These are phyloP conservation scores for Alsophila aescularia DNA, from an alignment of 2,888 invertebrate species.

Conservation along the genomic window DNA sequence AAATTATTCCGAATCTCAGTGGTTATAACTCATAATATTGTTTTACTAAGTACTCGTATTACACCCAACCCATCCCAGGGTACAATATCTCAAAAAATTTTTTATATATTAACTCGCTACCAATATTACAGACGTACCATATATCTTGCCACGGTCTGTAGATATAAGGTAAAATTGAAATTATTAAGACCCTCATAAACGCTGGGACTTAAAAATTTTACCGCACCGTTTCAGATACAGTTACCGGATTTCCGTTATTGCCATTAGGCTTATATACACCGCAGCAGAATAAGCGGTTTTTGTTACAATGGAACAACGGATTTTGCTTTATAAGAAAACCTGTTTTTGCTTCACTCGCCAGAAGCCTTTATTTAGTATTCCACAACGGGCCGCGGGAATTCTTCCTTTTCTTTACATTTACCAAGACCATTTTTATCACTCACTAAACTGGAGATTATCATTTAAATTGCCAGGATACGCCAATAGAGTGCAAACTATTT, in stretches of 20 bases:
- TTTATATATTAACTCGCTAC: background rate
- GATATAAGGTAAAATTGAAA: conserved; percentile 36
- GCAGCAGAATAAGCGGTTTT: conserved; percentile 22
- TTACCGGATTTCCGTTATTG: conserved; percentile 33
- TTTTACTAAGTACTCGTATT: too few relatives aligned
- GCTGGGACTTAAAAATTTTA: conserved; percentile 28
- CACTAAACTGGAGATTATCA: conserved; percentile 43
- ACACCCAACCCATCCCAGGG: too few relatives aligned
- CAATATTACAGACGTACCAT: conserved; percentile 13
- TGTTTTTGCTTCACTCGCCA: conserved; percentile 11
- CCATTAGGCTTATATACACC: conserved; percentile 36
- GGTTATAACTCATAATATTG: background rate
- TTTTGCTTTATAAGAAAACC: conserved; percentile 16
- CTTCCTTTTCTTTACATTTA: conserved; percentile 40
- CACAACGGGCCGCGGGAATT: conserved; percentile 22
- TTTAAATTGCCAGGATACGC: conserved; percentile 41
- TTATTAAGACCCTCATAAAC: conserved; percentile 37
- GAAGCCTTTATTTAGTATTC: conserved; percentile 30
- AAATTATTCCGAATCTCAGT: too few relatives aligned
- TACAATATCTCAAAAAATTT: too few relatives aligned
- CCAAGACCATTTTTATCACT: conserved; percentile 39
- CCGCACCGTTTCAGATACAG: conserved; percentile 22
- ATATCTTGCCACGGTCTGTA: conserved; percentile 16
- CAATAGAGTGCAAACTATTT: conserved; percentile 32
- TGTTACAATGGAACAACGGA: conserved; percentile 12